Conservation (phyloP, 2,113 vertebrate genomes). For the Halichoeres trimaculatus region DNA sequence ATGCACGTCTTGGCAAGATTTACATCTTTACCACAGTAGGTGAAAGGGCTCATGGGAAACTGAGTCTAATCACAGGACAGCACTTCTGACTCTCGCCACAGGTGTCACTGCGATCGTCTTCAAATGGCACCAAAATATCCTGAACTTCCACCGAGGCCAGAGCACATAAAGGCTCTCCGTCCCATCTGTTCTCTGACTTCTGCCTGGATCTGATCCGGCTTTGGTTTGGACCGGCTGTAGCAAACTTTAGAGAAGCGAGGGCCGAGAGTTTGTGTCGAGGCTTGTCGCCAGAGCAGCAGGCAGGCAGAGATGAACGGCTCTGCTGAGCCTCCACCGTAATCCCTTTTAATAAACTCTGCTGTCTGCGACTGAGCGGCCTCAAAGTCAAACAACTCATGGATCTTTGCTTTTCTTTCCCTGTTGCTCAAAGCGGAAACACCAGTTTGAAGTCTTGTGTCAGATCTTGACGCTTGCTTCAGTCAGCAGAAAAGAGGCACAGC, state of each 20-base stretch:
- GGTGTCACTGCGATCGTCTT: background rate
- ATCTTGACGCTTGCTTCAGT: background rate
- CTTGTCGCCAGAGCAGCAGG: conserved; percentile 43
- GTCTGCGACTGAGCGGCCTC: conserved; percentile 43
- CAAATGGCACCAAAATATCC: background rate
- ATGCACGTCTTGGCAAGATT: no score
- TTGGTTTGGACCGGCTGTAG: background rate
- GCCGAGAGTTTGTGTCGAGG: conserved; percentile 16
- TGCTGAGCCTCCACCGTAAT: conserved; percentile 50
- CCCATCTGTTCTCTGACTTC: conserved; percentile 2
- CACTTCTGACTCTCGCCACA: no score
- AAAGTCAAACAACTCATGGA: conserved; percentile 27
- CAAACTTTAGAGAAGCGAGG: conserved; percentile 11
- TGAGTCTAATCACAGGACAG: no score
- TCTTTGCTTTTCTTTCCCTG: background rate
- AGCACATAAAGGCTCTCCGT: background rate
- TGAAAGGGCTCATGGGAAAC: no score
- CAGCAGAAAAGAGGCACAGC: background rate
- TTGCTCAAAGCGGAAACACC: background rate
- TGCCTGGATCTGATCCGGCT: background rate
- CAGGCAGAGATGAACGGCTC: conserved; percentile 32
- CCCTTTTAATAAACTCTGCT: conserved; percentile 55
- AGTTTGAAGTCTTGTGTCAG: background rate
- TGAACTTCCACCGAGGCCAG: background rate
- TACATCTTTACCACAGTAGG: no score